Conservation (phyloP, 1,140 invertebrate genomes). For the Matsumurasca onukii region DNA sequence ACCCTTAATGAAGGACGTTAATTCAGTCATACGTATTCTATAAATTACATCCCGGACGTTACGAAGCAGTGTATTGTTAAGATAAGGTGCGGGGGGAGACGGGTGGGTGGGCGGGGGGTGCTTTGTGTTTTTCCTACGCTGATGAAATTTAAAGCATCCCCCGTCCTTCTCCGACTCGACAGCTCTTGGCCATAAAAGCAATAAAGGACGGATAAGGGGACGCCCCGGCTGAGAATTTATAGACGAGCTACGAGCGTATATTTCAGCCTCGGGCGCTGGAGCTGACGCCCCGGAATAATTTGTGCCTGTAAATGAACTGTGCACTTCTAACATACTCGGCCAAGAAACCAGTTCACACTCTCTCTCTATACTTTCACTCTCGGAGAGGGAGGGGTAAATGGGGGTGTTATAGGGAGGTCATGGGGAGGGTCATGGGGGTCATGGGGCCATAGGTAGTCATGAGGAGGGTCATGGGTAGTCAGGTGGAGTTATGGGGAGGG, state of each 20-base stretch:
- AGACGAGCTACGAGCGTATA: conserved; percentile 36
- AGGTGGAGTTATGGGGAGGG: too few relatives aligned
- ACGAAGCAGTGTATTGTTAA: conserved; percentile 29
- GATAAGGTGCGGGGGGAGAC: conserved; percentile 24
- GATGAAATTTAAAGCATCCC: conserved; percentile 41
- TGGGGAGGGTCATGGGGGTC: too few relatives aligned
- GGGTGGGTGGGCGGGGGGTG: conserved; percentile 4
- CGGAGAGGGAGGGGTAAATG: too few relatives aligned
- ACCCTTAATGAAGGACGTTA: conserved; percentile 27
- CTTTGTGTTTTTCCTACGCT: conserved; percentile 40
- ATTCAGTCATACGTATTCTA: conserved; percentile 29
- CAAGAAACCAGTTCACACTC: background rate
- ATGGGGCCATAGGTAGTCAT: too few relatives aligned
- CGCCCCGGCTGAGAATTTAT: conserved; percentile 36
- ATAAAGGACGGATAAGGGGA: conserved; percentile 41
- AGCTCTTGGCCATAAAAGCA: conserved; percentile 40
- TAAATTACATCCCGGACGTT: conserved; percentile 23
- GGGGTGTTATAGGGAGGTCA: too few relatives aligned
- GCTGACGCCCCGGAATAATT: conserved; percentile 29
- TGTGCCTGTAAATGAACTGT: conserved; percentile 32
- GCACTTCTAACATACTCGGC: background rate
- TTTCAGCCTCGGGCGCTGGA: conserved; percentile 34
- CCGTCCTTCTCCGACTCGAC: conserved; percentile 34
- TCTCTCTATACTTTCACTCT: background rate
- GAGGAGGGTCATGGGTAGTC: too few relatives aligned